These are phyloP conservation scores for Dissostichus mawsoni DNA, from an alignment of 2,113 vertebrate genomes.

Conservation along the genomic window DNA sequence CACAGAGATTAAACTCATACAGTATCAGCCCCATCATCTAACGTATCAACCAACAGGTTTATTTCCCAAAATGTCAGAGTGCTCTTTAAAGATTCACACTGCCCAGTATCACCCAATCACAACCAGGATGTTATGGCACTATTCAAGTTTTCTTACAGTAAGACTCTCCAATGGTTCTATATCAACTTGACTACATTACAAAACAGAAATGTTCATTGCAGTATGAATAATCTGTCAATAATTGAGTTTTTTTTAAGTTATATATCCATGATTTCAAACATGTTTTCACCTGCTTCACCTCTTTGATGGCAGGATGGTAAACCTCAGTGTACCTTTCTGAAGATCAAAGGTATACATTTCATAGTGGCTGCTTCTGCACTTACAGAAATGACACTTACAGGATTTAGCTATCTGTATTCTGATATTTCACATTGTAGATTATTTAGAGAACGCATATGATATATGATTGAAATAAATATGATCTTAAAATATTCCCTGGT, in stretches of 20 bases:
- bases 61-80: too few species aligned
- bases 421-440: constrained; percentile 34
- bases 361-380: constrained; percentile 6
- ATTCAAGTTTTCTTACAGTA: too few species aligned
- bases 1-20: not conserved
- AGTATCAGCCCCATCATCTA: too few species aligned
- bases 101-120: too few species aligned
- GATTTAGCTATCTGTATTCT: constrained; percentile 17
- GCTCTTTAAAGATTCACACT: too few species aligned
- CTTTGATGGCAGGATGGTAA: constrained; percentile 35
- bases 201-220: too few species aligned
- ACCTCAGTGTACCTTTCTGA: constrained; percentile 13
- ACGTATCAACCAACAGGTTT: too few species aligned
- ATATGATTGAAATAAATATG: not conserved
- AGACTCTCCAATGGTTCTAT: too few species aligned
- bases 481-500: not conserved
- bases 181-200: too few species aligned
- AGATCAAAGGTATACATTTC: constrained; percentile 41
- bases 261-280: constrained; percentile 23
- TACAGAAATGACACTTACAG: constrained; percentile 24
- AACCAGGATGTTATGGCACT: too few species aligned
- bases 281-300: constrained; percentile 1
- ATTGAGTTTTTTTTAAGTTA: constrained; percentile 3
- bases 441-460: constrained; percentile 3
- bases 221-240: constrained; percentile 6